Evolutionary conservation across 2,888 invertebrate genomes (phyloP).

Genomic region (Unio pictorum): DNA sequence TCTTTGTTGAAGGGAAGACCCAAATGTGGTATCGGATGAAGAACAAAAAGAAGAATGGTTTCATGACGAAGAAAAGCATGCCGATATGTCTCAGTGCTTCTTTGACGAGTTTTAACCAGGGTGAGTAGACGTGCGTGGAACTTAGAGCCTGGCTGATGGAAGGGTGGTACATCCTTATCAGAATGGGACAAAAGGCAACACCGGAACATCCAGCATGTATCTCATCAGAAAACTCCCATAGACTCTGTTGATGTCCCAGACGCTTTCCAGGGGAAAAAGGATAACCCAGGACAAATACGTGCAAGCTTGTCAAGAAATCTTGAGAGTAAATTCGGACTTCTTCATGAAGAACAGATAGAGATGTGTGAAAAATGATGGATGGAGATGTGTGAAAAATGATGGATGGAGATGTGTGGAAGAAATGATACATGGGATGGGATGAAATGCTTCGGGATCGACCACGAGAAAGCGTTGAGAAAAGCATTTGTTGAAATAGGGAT

Average conservation of each 20-base stretch:
- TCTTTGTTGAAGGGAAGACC: conserved; percentile 38
- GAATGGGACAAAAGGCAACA: conserved; percentile 17
- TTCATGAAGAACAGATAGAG: conserved; percentile 35
- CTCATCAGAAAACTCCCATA: conserved; percentile 25
- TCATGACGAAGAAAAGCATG: conserved; percentile 39
- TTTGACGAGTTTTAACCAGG: conserved; percentile 40
- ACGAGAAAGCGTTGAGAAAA: conserved; percentile 32
- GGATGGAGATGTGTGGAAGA: conserved; percentile 37
- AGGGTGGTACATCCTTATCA: conserved; percentile 43
- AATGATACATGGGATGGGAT: conserved; percentile 46
- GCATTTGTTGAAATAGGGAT: conserved; percentile 55
- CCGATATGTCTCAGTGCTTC: conserved; percentile 43
- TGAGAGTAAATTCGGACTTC: conserved; percentile 29
- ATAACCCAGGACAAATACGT: conserved; percentile 52
- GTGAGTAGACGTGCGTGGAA: conserved; percentile 30
- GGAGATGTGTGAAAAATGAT: conserved; percentile 27
- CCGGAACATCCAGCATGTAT: conserved; percentile 10
- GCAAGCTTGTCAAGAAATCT: conserved; percentile 41
- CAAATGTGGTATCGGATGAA: conserved; percentile 52
- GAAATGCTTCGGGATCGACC: conserved; percentile 49
- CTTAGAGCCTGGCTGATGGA: conserved; percentile 47
- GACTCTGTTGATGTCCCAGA: conserved; percentile 32
- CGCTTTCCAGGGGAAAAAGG: conserved; percentile 30
- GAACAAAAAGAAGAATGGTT: conserved; percentile 47
- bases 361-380: conserved; percentile 25